phyloP scores from a whole-genome alignment of 2,888 invertebrate genomes.

The Caenorhabditis sinica region DNA sequence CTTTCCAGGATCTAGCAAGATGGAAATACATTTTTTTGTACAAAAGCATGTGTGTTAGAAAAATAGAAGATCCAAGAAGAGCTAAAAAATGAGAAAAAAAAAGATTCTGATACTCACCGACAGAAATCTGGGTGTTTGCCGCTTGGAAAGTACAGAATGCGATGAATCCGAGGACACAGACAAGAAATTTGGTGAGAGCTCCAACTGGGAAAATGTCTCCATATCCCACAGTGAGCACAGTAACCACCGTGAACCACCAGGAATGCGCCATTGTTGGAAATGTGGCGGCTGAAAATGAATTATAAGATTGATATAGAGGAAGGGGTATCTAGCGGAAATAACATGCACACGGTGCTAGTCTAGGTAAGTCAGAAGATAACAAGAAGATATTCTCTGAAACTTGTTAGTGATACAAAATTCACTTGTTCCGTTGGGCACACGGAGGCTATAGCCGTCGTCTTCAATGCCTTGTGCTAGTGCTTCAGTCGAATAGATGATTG shows the following conservation, averaged over 20 bases:
- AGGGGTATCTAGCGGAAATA: too few relatives aligned
- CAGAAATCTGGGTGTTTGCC: conserved; percentile 79
- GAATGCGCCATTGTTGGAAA: conserved; percentile 75
- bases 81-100: too few relatives aligned
- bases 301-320: too few relatives aligned
- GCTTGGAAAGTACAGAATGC: conserved; percentile 78
- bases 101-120: conserved; percentile 57
- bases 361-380: neutral
- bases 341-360: neutral
- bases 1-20: too few relatives aligned
- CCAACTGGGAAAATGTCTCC: conserved; percentile 79
- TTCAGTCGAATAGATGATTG: conserved; percentile 74
- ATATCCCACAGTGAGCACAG: conserved; percentile 78
- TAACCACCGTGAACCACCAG: conserved; percentile 80
- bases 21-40: neutral
- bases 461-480: conserved; percentile 51
- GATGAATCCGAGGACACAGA: conserved; percentile 77
- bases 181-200: conserved; percentile 77
- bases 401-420: neutral
- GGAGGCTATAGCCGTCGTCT: conserved; percentile 47
- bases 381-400: neutral
- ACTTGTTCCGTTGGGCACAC: conserved; percentile 35
- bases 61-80: too few relatives aligned
- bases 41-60: neutral
- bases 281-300: conserved; percentile 15